Evolutionary conservation across 2,888 invertebrate species (phyloP), one percentile per base, ranked within the genome.

Genomic region (Eristalis arbustorum): DNA sequence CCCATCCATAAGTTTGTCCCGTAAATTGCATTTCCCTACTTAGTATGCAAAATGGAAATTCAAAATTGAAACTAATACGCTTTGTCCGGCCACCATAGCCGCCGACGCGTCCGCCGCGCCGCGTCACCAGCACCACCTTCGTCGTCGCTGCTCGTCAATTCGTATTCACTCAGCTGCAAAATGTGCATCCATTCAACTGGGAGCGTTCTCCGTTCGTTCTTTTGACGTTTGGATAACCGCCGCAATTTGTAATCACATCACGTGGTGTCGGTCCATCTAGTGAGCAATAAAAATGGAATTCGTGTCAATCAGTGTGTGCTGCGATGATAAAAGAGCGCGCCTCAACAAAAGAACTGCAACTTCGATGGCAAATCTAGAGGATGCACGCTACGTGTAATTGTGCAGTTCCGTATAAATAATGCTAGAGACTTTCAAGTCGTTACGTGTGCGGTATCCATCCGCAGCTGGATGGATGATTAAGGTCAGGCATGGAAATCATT

Each of bases 21-120:
- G 78, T 83, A 85, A 82, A 87, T 75, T 80, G 49, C 71, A 37
- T 56, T 59, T 67, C 28, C 71, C 73, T 62, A 83, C 78, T 87
- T 87, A 79, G 87, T 83, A 87, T 87, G 87, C 87, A 79, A 87
- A 87, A 78, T 78, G 78, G 71, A 79, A 87, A 82, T 74, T 85
- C 61, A 68, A 82, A 75, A 87, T 87, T 87, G 87, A 87, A 87
- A 83, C 83, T 87, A 87, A 87, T 87, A 83, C 87, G 87, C 87
- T 83, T 83, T 87, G 83, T 87, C 87, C 83, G 83, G 82, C 67
- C 56, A 57, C 49, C 61, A 61, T 34, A 28, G 75, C 79, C 68
- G 73, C 77, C 61, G 63, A 68, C 28, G 57, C 37, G 40, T 40
- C 40, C n/a, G 14, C 23, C 22, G n/a, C n/a, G 14, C 23, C 22